These are phyloP conservation scores for Neoscelio sp. DNA, from an alignment of 2,888 invertebrate species.

Conservation along the genomic window DNA sequence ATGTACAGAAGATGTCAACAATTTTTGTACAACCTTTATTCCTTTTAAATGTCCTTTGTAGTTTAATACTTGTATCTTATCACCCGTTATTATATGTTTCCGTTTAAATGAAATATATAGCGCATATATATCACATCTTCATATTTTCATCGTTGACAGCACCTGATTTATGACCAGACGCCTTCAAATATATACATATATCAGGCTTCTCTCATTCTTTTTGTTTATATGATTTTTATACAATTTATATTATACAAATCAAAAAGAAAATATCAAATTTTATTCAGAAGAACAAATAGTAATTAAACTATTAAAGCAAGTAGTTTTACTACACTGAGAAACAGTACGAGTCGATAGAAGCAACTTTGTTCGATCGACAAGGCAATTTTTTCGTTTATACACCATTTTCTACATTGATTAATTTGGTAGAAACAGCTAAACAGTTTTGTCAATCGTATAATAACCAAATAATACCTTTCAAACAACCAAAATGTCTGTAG, in stretches of 20 bases:
- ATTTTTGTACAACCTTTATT: background rate
- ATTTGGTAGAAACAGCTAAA: no score
- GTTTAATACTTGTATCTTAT: background rate
- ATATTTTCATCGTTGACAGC: conserved; percentile 17
- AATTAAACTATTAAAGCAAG: no score
- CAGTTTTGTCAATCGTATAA: no score
- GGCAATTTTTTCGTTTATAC: no score
- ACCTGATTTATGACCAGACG: conserved; percentile 31
- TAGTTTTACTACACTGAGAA: no score
- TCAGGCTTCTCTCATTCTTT: background rate
- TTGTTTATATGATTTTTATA: background rate
- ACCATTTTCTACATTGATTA: no score
- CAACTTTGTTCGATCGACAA: no score
- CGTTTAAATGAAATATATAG: background rate
- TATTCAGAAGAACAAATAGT: no score
- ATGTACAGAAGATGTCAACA: no score
- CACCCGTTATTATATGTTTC: background rate
- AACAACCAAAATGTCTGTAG: conserved; percentile 1
- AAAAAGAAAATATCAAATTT: background rate
- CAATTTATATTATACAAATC: background rate
- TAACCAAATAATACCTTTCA: background rate
- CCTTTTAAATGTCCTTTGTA: background rate
- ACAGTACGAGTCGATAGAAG: no score
- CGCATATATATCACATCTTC: background rate
- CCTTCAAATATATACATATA: conserved; percentile 20